A percentile compares a stretch with the other conserved stretches of the same genome.
These are phyloP conservation scores for Elgaria multicarinata DNA, from an alignment of 2,113 vertebrate species.

Conservation along the genomic window DNA sequence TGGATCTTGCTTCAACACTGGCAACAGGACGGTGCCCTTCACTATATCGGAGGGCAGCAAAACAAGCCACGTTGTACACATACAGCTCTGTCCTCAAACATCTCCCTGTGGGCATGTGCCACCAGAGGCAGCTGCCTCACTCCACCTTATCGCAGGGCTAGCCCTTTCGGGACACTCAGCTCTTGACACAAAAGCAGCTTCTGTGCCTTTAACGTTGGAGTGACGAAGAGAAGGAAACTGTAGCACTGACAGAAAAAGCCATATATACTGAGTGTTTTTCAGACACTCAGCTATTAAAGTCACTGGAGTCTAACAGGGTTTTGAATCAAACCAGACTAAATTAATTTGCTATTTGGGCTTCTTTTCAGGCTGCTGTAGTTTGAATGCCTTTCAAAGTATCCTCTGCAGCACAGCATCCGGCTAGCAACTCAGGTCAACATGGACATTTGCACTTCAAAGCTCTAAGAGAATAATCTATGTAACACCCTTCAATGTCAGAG, in stretches of 20 bases:
- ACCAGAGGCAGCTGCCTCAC: neutral
- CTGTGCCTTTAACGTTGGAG: neutral
- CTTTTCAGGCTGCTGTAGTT: neutral
- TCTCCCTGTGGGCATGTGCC: neutral
- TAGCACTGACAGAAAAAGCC: neutral
- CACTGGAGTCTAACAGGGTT: neutral
- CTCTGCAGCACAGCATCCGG: neutral
- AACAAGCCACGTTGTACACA: neutral
- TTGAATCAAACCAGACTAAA: neutral
- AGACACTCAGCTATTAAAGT: neutral
- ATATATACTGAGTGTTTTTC: neutral
- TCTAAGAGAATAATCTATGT: neutral
- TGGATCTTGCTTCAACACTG: neutral
- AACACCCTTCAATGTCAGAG: neutral
- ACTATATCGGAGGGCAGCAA: neutral
- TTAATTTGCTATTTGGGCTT: neutral
- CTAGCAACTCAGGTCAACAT: neutral
- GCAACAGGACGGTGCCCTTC: neutral
- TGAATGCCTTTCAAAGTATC: fast-evolving
- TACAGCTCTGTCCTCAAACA: neutral
- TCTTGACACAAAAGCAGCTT: neutral
- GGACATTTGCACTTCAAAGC: conserved; percentile 25
- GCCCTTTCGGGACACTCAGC: neutral
- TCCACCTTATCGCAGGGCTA: neutral
- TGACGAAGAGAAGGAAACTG: neutral